Evolutionary conservation across 2,113 vertebrate species (phyloP), one percentile per base, ranked within the genome.

Genomic region (Colius striatus): DNA sequence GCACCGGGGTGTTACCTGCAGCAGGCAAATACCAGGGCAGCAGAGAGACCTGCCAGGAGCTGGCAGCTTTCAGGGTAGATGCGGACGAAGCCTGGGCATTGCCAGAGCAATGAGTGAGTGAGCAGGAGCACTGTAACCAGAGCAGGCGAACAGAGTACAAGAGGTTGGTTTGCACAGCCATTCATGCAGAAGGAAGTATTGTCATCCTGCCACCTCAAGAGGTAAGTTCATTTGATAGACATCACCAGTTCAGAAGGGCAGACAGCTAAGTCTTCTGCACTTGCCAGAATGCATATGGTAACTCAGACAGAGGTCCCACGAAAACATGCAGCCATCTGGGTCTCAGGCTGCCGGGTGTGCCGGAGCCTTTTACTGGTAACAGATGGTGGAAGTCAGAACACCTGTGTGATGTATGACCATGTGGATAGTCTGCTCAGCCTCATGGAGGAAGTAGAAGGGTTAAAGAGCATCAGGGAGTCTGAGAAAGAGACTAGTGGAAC

Each of bases 51-150:
- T 5, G 3, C 7, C 11, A 27, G 41, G 27, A 38, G 22, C 50
- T 5, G 2, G 15, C 61, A 58, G 29, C 43, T 57, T 23, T 75
- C 1, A 0, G 2, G 4, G 16, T 20, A 73, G 32, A 30, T 3
- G 1, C 25, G 34, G 36, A 16, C 2, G 2, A 30, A 25, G 9
- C 27, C 23, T 50, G 61, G 30, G 13, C 9, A 12, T 66, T 30
- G 36, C 53, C 25, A 60, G 53, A 43, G 30, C 61, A 50, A 26
- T 5, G 38, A 41, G 38, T 41, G 38, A 41, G 38, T 41, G 38
- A 41, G 38, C 38, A 41, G 23, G 26, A 73, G 13, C 21, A 4
- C 22, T 5, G 25, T 12, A 20, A 11, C 38, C 38, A 41, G 38
- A 41, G 27, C 16, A 30, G 54, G 30, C 30, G 32, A 19, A 22